phyloP scores from a whole-genome alignment of 2,888 invertebrate genomes.

The Drosophila atroscutellata region DNA sequence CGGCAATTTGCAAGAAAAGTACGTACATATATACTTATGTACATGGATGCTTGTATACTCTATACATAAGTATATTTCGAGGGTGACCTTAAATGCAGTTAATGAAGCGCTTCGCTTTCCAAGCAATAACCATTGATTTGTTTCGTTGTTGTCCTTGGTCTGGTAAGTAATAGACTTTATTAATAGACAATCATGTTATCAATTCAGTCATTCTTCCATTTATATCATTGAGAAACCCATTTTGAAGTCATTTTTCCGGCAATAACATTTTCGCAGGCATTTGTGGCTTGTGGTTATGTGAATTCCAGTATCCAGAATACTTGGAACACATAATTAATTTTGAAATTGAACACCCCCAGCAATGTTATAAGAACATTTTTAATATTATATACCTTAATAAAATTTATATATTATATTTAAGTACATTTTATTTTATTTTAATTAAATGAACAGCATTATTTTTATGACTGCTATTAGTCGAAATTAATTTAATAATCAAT shows the following conservation, averaged over 20 bases:
- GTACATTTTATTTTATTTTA: too few species aligned
- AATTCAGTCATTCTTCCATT: neutral
- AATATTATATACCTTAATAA: too few species aligned
- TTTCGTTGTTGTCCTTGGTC: neutral
- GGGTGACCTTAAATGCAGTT: conserved; percentile 20
- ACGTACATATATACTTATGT: neutral
- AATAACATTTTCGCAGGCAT: neutral
- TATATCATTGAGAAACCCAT: neutral
- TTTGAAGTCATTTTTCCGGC: neutral
- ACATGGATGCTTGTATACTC: neutral
- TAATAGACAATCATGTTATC: neutral
- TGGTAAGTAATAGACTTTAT: neutral
- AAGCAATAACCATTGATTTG: neutral
- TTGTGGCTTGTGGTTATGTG: neutral
- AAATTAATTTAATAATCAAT: neutral
- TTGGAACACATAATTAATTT: neutral
- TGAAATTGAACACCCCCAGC: neutral
- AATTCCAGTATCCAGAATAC: neutral
- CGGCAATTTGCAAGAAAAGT: conserved; percentile 54
- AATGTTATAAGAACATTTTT: too few species aligned
- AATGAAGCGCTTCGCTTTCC: neutral
- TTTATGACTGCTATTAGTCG: neutral
- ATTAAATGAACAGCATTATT: neutral
- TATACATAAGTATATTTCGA: conserved; percentile 11
- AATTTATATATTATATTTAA: too few species aligned